phyloP scores from a whole-genome alignment of 2,797 vertebrate species.

The Phoeniculus purpureus region DNA sequence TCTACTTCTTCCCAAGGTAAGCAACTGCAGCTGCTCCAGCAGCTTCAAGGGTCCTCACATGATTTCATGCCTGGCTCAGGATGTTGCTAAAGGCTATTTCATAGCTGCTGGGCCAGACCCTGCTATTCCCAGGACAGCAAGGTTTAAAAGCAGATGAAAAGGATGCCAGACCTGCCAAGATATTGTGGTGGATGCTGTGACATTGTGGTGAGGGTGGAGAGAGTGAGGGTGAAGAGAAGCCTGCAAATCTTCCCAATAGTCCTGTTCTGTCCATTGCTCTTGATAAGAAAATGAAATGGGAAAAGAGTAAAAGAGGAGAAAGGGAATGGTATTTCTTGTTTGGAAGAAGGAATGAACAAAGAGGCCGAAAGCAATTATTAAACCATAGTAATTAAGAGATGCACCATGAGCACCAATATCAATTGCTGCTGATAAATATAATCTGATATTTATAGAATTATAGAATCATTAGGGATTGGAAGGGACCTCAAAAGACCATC shows the following conservation, averaged over 20 bases:
- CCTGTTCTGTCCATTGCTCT: not conserved
- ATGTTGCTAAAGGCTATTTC: not conserved
- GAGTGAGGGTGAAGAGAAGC: not conserved
- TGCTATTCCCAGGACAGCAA: not conserved
- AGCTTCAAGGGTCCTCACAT: not conserved
- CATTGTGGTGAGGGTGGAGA: not conserved
- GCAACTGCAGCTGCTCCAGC: not conserved
- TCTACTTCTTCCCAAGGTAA: conserved; percentile 9
- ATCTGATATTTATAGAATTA: too few species aligned
- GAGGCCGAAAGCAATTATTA: not conserved
- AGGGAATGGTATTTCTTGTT: not conserved
- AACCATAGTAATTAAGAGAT: not conserved
- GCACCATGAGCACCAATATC: not conserved
- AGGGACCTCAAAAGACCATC: too few species aligned
- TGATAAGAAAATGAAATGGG: not conserved
- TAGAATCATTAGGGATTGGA: too few species aligned
- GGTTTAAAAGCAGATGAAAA: not conserved
- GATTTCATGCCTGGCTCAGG: not conserved
- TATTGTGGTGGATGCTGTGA: not conserved
- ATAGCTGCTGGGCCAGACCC: not conserved
- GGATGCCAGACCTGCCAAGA: not conserved
- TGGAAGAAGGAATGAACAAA: not conserved
- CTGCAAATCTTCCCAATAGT: not conserved
- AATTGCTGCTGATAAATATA: not conserved
- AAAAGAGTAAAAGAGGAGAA: not conserved